These are phyloP conservation scores for Bradypus variegatus DNA, from an alignment of 2,797 vertebrate genomes.

Conservation along the genomic window DNA sequence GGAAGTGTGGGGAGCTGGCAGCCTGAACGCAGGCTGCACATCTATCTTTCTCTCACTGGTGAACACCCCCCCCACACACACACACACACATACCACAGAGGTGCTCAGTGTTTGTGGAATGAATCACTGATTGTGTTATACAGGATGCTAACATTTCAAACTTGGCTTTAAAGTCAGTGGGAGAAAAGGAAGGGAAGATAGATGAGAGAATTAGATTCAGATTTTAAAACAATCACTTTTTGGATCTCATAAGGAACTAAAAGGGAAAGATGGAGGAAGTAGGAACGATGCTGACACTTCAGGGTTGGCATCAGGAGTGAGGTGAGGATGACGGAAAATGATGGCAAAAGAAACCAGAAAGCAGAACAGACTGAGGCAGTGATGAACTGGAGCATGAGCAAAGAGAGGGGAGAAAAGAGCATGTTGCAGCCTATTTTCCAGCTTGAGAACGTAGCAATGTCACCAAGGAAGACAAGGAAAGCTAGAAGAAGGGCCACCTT, in stretches of 20 bases:
- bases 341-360: background rate
- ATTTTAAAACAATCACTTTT: background rate
- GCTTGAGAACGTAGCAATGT: background rate
- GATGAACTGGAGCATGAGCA: background rate
- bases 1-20: too few relatives aligned
- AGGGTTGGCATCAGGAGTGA: background rate
- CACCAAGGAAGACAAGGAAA: background rate
- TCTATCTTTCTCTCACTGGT: background rate
- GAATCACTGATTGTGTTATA: background rate
- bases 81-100: background rate
- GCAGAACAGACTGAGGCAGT: background rate
- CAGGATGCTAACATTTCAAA: background rate
- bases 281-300: background rate
- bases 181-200: background rate
- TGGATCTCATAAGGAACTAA: background rate
- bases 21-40: too few relatives aligned
- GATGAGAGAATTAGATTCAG: background rate
- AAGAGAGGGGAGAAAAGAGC: background rate
- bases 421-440: background rate
- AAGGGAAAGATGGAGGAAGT: background rate
- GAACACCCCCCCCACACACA: background rate
- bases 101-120: background rate
- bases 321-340: background rate
- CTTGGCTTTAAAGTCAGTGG: background rate
- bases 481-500: background rate